Evolutionary conservation across 1,140 invertebrate species (phyloP), one percentile per base, ranked within the genome.

Genomic region (Drosophila prosaltans): DNA sequence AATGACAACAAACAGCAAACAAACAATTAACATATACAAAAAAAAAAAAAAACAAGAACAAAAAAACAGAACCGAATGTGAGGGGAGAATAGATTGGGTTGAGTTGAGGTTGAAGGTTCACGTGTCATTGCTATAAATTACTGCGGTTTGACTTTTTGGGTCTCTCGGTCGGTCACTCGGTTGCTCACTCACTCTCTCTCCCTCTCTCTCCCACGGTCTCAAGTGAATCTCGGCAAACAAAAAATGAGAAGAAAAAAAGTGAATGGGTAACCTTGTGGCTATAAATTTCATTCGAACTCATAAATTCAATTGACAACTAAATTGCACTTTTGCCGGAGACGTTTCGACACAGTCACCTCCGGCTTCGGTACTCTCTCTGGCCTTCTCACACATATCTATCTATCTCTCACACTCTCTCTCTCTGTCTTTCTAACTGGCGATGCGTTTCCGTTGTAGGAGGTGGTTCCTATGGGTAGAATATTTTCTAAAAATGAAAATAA

Each of bases 271-370:
- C 43, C 40, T 40, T 43, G 28, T 36, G 68, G 69, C 81, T 79
- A 84, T 86, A 86, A 86, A 86, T 86, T 78, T 86, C 65, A 51
- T 67, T 64, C 64, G 64, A 63, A 51, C 76, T 89, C 90, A 91
- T 91, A 91, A 91, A 91, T 91, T 86, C 82, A 85, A 91, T 91
- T 91, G 90, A 91, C 90, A 91, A 91, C 90, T 91, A 90, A 91
- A 91, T 91, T 91, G 90, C 90, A 78, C 74, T 79, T 51, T 75
- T 72, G 58, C 82, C 90, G 90, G 90, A 91, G 90, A 91, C 90
- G 90, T 81, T 91, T 91, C 90, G 90, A 91, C 90, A 91, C 90
- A 78, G 90, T 80, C 81, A 91, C 90, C 90, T 91, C 90, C 90
- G 90, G 90, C 90, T 91, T 30, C 84, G 78, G 83, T 76, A 16